Percentiles rank a stretch among this genome's conserved stretches.
phyloP scores from a whole-genome alignment of 1,140 invertebrate genomes.

The Periplaneta americana region DNA sequence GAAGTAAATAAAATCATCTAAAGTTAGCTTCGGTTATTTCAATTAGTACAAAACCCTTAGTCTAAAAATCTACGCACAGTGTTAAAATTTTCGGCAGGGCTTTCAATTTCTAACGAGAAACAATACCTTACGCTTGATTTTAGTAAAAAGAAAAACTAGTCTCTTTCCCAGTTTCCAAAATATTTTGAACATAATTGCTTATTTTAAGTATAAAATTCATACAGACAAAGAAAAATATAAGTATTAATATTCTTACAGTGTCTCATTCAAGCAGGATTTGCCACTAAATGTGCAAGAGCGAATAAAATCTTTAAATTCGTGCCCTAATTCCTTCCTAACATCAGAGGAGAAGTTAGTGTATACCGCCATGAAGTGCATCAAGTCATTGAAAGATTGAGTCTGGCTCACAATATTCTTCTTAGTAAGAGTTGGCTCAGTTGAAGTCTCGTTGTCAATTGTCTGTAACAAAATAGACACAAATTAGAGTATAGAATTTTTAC shows the following conservation, averaged over 20 bases:
- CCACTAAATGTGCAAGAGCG: conserved; percentile 19
- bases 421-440: not conserved
- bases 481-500: no score
- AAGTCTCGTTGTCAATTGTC: not conserved
- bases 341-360: conserved; percentile 17
- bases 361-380: conserved; percentile 19
- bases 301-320: conserved; percentile 9
- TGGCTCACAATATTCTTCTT: not conserved
- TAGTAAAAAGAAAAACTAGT: no score
- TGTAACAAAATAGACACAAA: no score
- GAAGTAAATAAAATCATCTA: no score
- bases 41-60: no score
- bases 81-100: no score
- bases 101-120: no score
- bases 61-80: no score
- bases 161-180: no score
- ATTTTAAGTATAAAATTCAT: not conserved
- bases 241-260: not conserved
- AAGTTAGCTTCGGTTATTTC: no score
- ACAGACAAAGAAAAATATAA: not conserved
- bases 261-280: conserved; percentile 12
- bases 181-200: no score
- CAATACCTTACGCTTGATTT: no score
- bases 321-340: conserved; percentile 9
- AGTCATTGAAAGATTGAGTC: conserved; percentile 18